These are phyloP conservation scores for Schizaphis graminum DNA, from an alignment of 2,888 invertebrate species.

Conservation along the genomic window DNA sequence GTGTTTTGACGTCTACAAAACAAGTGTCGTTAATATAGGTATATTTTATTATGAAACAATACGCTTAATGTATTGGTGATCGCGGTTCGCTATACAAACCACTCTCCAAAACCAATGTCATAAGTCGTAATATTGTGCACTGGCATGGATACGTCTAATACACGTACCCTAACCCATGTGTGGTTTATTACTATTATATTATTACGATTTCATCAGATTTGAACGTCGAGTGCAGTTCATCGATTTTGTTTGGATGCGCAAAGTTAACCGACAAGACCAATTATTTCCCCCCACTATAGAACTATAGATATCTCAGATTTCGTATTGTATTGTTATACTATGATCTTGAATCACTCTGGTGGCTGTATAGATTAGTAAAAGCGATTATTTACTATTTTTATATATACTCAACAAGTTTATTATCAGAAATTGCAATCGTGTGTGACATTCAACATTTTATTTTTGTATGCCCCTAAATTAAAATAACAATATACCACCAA, in stretches of 20 bases:
- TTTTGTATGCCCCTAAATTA: background rate
- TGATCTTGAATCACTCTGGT: no score
- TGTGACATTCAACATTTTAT: background rate
- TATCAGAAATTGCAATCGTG: background rate
- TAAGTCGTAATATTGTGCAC: background rate
- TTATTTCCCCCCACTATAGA: background rate
- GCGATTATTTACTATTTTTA: background rate
- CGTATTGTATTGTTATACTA: background rate
- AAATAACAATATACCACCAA: background rate
- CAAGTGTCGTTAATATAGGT: background rate
- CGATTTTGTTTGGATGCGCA: background rate
- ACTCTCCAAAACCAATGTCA: background rate
- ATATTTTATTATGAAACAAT: background rate
- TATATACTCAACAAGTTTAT: background rate
- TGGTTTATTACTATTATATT: no score
- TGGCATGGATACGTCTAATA: background rate
- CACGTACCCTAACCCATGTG: background rate
- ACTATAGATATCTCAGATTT: background rate
- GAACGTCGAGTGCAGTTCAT: background rate
- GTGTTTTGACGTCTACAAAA: no score
- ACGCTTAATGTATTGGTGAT: background rate
- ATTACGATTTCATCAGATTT: background rate
- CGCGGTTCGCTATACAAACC: background rate
- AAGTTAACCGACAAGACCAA: background rate
- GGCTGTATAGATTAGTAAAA: background rate